A percentile compares a stretch with the other conserved stretches of the same genome.
Evolutionary conservation across 2,113 vertebrate genomes (phyloP).

Genomic region (Pyxicephalus adspersus): DNA sequence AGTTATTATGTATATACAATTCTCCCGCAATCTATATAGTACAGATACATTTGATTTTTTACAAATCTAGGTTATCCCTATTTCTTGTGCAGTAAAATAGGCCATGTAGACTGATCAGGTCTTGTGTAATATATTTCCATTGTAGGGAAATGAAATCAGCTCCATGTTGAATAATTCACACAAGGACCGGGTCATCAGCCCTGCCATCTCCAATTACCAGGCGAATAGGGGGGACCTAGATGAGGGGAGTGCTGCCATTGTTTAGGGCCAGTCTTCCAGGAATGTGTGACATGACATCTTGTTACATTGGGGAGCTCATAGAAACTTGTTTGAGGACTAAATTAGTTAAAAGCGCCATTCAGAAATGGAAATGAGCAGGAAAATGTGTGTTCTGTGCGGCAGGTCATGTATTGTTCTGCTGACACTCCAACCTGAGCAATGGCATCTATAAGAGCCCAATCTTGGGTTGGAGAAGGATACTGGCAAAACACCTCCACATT

Average conservation of each 20-base stretch:
- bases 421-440: slow-evolving; percentile 66
- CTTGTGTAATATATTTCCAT: not conserved
- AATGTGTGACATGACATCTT: slow-evolving; percentile 38
- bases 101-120: not conserved
- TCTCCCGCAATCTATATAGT: too few relatives aligned
- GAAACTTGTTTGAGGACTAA: slow-evolving; percentile 40
- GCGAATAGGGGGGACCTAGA: not conserved
- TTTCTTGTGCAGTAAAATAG: not conserved
- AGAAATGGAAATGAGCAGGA: slow-evolving; percentile 10
- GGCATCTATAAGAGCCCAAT: slow-evolving; percentile 58
- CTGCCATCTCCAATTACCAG: slow-evolving; percentile 33
- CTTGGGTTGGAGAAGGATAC: slow-evolving; percentile 55
- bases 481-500: slow-evolving; percentile 13
- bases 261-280: slow-evolving; percentile 17
- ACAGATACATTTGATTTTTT: too few relatives aligned
- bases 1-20: too few relatives aligned
- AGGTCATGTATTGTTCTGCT: slow-evolving; percentile 46
- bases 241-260: not conserved
- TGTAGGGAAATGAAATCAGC: not conserved
- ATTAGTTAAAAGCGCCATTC: slow-evolving; percentile 44
- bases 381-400: slow-evolving; percentile 13
- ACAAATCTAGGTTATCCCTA: too few relatives aligned
- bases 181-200: not conserved
- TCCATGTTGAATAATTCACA: slow-evolving; percentile 36
- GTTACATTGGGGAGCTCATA: slow-evolving; percentile 25